Conservation (phyloP, 1,140 invertebrate species). For the Rhagoletis zephyria region DNA sequence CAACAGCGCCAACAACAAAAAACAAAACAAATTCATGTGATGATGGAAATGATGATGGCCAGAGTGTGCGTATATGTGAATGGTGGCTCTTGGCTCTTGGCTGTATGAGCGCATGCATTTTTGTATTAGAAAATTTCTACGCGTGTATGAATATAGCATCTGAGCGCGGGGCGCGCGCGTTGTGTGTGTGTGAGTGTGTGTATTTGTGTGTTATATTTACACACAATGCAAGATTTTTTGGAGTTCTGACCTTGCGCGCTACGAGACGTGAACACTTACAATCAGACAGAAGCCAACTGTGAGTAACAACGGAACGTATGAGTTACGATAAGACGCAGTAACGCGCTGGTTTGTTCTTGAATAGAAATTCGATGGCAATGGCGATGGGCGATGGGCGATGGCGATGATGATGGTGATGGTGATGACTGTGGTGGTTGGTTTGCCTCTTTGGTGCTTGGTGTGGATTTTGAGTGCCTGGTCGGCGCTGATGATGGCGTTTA, state of each 20-base stretch:
- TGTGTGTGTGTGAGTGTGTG: background rate
- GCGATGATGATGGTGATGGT: too few species aligned
- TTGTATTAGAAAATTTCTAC: background rate
- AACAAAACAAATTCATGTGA: background rate
- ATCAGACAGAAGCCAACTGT: conserved; percentile 53
- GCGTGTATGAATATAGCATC: too few species aligned
- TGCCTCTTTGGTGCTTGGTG: background rate
- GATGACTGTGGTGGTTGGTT: background rate
- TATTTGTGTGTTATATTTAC: background rate
- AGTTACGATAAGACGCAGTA: conserved; percentile 10
- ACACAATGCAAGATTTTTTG: conserved; percentile 33
- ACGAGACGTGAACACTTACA: conserved; percentile 20
- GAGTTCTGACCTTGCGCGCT: conserved; percentile 56
- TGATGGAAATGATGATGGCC: background rate
- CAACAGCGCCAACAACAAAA: conserved; percentile 22
- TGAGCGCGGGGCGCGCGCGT: too few species aligned
- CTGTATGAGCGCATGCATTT: background rate
- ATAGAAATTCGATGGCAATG: background rate
- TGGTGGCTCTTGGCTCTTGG: background rate
- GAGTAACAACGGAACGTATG: conserved; percentile 42
- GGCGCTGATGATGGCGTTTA: background rate
- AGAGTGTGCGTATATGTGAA: background rate
- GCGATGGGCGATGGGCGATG: background rate
- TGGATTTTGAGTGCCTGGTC: conserved; percentile 10
- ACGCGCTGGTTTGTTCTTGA: background rate